A percentile compares a stretch with the other conserved stretches of the same genome.
phyloP scores from a whole-genome alignment of 2,797 vertebrate species.

The Acrocephalus scirpaceus region DNA sequence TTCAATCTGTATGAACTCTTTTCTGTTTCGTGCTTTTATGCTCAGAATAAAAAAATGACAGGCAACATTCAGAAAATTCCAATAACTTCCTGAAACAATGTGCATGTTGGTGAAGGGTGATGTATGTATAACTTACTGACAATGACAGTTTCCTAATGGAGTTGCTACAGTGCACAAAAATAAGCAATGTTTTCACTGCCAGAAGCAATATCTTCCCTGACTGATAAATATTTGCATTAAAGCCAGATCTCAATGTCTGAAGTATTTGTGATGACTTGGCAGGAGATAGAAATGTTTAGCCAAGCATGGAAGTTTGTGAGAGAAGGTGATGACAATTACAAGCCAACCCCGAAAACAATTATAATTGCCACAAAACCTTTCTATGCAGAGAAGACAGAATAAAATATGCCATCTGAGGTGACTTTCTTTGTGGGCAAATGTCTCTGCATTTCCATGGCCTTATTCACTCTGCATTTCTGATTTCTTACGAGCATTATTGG shows the following conservation, averaged over 20 bases:
- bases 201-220: not conserved
- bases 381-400: not conserved
- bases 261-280: not conserved
- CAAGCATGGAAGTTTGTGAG: not conserved
- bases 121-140: not conserved
- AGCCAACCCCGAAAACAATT: not conserved
- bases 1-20: not conserved
- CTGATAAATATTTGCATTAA: not conserved
- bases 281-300: not conserved
- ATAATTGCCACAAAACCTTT: not conserved
- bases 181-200: conserved; percentile 53
- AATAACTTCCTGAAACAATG: not conserved
- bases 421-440: not conserved
- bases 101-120: not conserved
- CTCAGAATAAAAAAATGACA: not conserved
- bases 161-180: not conserved
- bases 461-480: not conserved
- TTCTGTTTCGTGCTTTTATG: not conserved
- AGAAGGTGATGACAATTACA: not conserved
- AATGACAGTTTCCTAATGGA: not conserved
- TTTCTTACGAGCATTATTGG: not conserved
- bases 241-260: not conserved
- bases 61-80: not conserved
- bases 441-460: not conserved
- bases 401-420: not conserved